These are phyloP conservation scores for silkworm (Bombyx mori) DNA, from an alignment of 1,140 invertebrate genomes.

Conservation along the genomic window DNA sequence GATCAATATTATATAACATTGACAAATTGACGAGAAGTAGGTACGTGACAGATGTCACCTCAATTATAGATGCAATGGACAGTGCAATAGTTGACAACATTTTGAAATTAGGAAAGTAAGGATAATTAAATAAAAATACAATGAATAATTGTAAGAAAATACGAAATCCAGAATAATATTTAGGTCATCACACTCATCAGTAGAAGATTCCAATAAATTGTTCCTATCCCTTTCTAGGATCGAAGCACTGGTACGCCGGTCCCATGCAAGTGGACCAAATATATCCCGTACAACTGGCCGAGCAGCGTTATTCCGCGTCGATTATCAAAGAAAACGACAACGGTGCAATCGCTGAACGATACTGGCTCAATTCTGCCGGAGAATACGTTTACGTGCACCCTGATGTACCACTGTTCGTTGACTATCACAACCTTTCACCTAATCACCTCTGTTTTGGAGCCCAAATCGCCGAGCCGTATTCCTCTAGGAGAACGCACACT, in stretches of 20 bases:
- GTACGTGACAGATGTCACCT: too few species aligned
- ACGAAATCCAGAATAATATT: too few species aligned
- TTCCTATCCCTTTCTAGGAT: slow-evolving; percentile 37
- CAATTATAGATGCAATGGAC: too few species aligned
- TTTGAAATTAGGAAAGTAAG: too few species aligned
- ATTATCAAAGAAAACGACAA: slow-evolving; percentile 75
- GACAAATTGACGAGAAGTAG: too few species aligned
- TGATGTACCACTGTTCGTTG: slow-evolving; percentile 79
- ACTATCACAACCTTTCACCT: slow-evolving; percentile 73
- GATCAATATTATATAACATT: too few species aligned
- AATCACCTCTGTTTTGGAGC: slow-evolving; percentile 76
- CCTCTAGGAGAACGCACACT: slow-evolving; percentile 35
- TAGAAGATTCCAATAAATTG: too few species aligned
- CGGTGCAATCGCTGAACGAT: slow-evolving; percentile 79
- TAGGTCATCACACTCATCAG: too few species aligned
- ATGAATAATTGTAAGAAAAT: too few species aligned
- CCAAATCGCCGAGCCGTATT: slow-evolving; percentile 73
- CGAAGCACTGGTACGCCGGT: slow-evolving; percentile 75
- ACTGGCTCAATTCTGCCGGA: slow-evolving; percentile 85
- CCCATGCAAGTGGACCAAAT: slow-evolving; percentile 74
- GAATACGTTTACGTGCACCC: slow-evolving; percentile 76
- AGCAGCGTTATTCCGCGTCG: slow-evolving; percentile 73
- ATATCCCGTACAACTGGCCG: slow-evolving; percentile 77
- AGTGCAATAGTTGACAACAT: too few species aligned
- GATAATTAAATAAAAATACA: too few species aligned